These are phyloP conservation scores for Aphyosemion australe DNA, from an alignment of 2,113 vertebrate species.

Conservation along the genomic window DNA sequence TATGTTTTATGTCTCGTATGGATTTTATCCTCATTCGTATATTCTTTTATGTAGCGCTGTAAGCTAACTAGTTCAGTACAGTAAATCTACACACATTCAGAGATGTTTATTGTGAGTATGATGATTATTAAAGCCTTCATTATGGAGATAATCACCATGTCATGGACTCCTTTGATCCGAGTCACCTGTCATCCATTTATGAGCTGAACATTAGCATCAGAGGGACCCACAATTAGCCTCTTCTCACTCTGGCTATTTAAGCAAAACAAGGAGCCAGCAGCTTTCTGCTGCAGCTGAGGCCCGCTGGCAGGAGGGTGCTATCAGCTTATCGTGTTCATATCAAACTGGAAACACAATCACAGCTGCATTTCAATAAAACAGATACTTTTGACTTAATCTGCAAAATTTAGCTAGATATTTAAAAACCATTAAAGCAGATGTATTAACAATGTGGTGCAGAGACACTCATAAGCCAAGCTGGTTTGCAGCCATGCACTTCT, in stretches of 20 bases:
- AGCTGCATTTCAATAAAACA: no score
- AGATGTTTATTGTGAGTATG: not conserved
- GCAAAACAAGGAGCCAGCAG: slow-evolving; percentile 17
- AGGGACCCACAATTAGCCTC: slow-evolving; percentile 47
- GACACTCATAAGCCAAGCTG: no score
- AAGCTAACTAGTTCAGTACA: no score
- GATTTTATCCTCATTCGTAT: no score
- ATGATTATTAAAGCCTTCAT: slow-evolving; percentile 8
- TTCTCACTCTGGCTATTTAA: slow-evolving; percentile 4
- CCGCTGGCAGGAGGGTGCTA: slow-evolving; percentile 31
- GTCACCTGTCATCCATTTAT: slow-evolving; percentile 47
- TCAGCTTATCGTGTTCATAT: slow-evolving; percentile 45
- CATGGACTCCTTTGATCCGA: slow-evolving; percentile 34
- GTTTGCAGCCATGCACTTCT: no score
- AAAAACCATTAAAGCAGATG: no score
- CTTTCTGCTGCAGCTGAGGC: slow-evolving; percentile 18
- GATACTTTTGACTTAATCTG: no score
- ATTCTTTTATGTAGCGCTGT: no score
- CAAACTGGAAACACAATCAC: slow-evolving; percentile 45
- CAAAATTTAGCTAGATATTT: no score
- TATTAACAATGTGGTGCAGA: no score
- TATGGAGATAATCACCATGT: slow-evolving; percentile 41
- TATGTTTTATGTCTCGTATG: no score
- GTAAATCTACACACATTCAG: no score
- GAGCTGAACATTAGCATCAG: slow-evolving; percentile 55